Conservation (phyloP, 1,140 invertebrate genomes). For the Daktulosphaira vitifoliae region DNA sequence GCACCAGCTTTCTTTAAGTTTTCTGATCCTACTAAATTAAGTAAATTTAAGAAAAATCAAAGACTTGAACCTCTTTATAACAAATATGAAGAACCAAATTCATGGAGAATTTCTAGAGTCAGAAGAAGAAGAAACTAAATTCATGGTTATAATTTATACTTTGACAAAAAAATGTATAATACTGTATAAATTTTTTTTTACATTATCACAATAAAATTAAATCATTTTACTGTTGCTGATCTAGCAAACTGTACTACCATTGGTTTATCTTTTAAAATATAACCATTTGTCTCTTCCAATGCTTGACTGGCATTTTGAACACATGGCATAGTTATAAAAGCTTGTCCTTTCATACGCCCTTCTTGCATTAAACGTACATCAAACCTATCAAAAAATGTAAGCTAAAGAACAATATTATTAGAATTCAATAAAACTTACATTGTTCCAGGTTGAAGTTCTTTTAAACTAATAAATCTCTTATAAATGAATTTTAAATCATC, state of each 20-base stretch:
- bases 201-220: too few relatives aligned
- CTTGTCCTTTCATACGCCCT: constrained; percentile 92
- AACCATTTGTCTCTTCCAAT: constrained; percentile 80
- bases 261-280: constrained; percentile 75
- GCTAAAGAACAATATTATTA: background rate
- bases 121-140: constrained; percentile 71
- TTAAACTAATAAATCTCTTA: constrained; percentile 54
- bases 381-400: constrained; percentile 51
- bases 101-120: constrained; percentile 96
- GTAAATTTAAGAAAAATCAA: constrained; percentile 99
- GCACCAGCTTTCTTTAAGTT: constrained; percentile 99
- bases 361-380: constrained; percentile 87
- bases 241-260: constrained; percentile 85
- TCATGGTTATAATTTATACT: background rate
- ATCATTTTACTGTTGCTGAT: constrained; percentile 45
- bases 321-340: constrained; percentile 75
- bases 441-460: constrained; percentile 46
- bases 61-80: constrained; percentile 95
- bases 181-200: background rate
- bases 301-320: constrained; percentile 63
- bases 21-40: constrained; percentile 97
- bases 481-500: constrained; percentile 73
- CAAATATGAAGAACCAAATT: constrained; percentile 98
- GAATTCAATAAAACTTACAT: constrained; percentile 44
- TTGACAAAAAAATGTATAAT: background rate